Base-by-base conservation (phyloP, 2,113 vertebrate genomes). In the Catharus minimus region DNA sequence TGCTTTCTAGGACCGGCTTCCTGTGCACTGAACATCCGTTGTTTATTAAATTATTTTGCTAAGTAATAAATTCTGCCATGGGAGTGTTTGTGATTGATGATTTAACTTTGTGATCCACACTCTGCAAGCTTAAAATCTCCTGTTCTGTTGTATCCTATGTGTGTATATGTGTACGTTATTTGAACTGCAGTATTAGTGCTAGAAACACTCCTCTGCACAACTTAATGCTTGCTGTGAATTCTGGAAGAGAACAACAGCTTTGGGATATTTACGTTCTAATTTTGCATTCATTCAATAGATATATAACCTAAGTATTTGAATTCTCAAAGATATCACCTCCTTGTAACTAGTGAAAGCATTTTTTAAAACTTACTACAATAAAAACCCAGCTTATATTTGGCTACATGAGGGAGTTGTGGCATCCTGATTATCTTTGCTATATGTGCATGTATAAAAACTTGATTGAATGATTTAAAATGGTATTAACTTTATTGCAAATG, bases 1-100 rank as follows among this genome's bases (percentile, higher is more conserved):
- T 92, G 94, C 92, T 96, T 71, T 90, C 92, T 6, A 80, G 86
- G 82, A 57, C 46, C 2, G 55, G 32, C 60, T 82, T 33, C 50
- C 23, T 22, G 0, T 22, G 55, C 26, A 4, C 33, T 53, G 14
- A 85, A 2, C 13, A 8, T 43, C 5, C 53, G 16, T 49, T 41
- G 1, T 18, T 55, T 30, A 23, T 75, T 11, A 33, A 64, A n/a
- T 64, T 75, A 2, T 33, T 72, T 76, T 84, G 7, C 52, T 13
- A 17, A 56, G 11, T 7, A 58, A 56, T 12, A 24, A 7, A 21
- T 53, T 58, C 13, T 65, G 1, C 30, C 0, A 0, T 21, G 28
- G 15, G 15, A 33, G 1, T 33, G 56, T n/a, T 74, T 62, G 33
- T 50, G 23, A 9, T 44, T 44, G 16, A 24, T 68, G 32, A 11